Conservation (phyloP, 2,888 invertebrate genomes). For the Lasioglossum figueresi region DNA sequence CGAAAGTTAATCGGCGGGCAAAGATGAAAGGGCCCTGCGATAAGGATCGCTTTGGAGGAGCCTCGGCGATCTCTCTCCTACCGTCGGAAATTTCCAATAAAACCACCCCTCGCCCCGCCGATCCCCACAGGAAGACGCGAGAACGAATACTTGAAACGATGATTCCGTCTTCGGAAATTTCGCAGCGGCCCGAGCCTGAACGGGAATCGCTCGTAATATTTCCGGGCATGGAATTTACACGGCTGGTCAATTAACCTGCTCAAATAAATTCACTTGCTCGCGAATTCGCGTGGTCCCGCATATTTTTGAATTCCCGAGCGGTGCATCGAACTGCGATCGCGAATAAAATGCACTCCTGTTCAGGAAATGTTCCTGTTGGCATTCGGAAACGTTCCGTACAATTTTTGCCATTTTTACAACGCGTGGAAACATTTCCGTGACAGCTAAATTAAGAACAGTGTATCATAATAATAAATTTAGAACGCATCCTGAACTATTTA, state of each 20-base stretch:
- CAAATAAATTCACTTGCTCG: not conserved
- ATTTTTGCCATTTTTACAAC: not conserved
- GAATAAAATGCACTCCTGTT: not conserved
- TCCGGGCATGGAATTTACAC: not conserved
- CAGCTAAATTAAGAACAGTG: too few relatives aligned
- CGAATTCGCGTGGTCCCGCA: not conserved
- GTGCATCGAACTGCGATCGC: not conserved
- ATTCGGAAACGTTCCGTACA: not conserved
- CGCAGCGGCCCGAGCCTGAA: not conserved
- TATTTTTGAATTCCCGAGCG: not conserved
- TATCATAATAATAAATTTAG: too few relatives aligned
- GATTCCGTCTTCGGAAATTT: not conserved
- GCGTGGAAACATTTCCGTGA: not conserved
- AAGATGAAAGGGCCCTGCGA: conserved; percentile 17
- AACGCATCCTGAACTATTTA: too few relatives aligned
- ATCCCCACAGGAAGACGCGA: not conserved
- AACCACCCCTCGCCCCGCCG: not conserved
- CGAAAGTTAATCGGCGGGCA: conserved; percentile 23
- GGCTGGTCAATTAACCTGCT: not conserved
- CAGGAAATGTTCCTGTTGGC: not conserved
- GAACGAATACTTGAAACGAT: conserved; percentile 9
- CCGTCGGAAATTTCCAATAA: conserved; percentile 26
- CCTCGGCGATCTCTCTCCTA: conserved; percentile 14
- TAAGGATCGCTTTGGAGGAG: conserved; percentile 24
- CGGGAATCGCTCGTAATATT: not conserved